phyloP scores from a whole-genome alignment of 1,140 invertebrate genomes.

The Ectropis grisescens region DNA sequence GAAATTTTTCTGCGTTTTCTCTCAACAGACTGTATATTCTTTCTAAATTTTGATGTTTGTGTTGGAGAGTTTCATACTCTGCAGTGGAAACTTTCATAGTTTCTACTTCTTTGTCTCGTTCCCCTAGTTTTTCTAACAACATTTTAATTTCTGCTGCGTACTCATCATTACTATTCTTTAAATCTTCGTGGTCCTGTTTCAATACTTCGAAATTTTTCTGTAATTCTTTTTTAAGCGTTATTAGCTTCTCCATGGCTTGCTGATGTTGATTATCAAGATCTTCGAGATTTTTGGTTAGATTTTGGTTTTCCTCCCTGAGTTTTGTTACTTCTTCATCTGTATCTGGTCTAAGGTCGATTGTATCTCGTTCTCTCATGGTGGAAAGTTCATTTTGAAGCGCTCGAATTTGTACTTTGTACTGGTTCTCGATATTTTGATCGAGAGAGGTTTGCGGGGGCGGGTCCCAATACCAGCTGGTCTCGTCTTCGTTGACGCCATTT shows the following conservation, averaged over 20 bases:
- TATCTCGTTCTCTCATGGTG: slow-evolving; percentile 41
- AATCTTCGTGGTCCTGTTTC: slow-evolving; percentile 67
- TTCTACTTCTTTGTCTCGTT: slow-evolving; percentile 60
- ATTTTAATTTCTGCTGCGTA: slow-evolving; percentile 55
- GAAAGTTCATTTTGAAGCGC: slow-evolving; percentile 50
- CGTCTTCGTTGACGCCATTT: slow-evolving; percentile 61
- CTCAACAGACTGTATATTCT: slow-evolving; percentile 50
- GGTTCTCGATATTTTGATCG: slow-evolving; percentile 30
- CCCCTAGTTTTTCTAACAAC: slow-evolving; percentile 56
- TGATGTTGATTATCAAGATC: slow-evolving; percentile 82
- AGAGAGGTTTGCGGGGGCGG: slow-evolving; percentile 34
- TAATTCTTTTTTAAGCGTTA: slow-evolving; percentile 75
- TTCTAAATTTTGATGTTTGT: slow-evolving; percentile 65
- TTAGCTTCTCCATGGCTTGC: slow-evolving; percentile 75
- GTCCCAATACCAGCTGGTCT: slow-evolving; percentile 73
- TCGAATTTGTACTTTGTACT: slow-evolving; percentile 46
- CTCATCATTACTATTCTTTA: slow-evolving; percentile 67
- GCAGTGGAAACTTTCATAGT: slow-evolving; percentile 24
- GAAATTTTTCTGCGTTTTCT: slow-evolving; percentile 60
- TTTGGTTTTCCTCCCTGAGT: slow-evolving; percentile 69
- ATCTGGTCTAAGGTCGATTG: slow-evolving; percentile 19
- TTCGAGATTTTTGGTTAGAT: slow-evolving; percentile 73
- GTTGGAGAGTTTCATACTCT: slow-evolving; percentile 51
- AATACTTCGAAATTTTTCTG: slow-evolving; percentile 73
- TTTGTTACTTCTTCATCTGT: slow-evolving; percentile 32